Percentiles rank a stretch among this genome's conserved stretches.
Evolutionary conservation across 1,140 invertebrate genomes (phyloP).

Genomic region (Brachionus manjavacas): DNA sequence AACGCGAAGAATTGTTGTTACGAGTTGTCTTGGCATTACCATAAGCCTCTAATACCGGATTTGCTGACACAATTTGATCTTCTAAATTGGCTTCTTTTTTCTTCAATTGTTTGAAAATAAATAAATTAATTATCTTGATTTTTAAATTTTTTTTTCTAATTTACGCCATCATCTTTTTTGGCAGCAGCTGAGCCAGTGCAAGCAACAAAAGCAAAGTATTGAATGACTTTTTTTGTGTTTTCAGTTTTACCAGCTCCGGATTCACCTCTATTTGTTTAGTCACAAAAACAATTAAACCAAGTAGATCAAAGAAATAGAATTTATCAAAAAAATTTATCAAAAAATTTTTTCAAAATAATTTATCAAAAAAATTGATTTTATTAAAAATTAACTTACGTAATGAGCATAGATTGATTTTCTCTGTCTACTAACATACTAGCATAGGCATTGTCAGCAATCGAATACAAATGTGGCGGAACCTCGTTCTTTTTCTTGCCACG

Average conservation of each 20-base stretch:
- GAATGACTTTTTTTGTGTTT: constrained; percentile 68
- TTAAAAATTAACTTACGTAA: constrained; percentile 61
- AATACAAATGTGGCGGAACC: constrained; percentile 98
- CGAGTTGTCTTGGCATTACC: constrained; percentile 64
- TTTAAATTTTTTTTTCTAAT: neutral
- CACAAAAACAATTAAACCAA: no score
- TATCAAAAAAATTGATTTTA: neutral
- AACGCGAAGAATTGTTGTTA: constrained; percentile 65
- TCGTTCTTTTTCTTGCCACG: constrained; percentile 97
- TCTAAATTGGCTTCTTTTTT: constrained; percentile 55
- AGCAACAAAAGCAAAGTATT: constrained; percentile 65
- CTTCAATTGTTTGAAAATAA: neutral
- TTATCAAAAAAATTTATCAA: no score
- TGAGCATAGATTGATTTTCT: constrained; percentile 49
- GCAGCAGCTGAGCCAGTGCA: constrained; percentile 56
- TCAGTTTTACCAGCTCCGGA: constrained; percentile 67
- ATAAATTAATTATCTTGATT: no score
- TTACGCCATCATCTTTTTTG: constrained; percentile 46
- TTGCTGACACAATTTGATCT: constrained; percentile 65
- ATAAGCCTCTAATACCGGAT: constrained; percentile 62
- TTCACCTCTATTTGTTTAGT: constrained; percentile 58
- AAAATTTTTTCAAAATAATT: no score
- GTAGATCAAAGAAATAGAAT: no score
- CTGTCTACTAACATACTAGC: constrained; percentile 82
- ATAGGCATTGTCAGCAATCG: constrained; percentile 98